Conservation (phyloP, 2,888 invertebrate species). For the Andrena fulva region DNA sequence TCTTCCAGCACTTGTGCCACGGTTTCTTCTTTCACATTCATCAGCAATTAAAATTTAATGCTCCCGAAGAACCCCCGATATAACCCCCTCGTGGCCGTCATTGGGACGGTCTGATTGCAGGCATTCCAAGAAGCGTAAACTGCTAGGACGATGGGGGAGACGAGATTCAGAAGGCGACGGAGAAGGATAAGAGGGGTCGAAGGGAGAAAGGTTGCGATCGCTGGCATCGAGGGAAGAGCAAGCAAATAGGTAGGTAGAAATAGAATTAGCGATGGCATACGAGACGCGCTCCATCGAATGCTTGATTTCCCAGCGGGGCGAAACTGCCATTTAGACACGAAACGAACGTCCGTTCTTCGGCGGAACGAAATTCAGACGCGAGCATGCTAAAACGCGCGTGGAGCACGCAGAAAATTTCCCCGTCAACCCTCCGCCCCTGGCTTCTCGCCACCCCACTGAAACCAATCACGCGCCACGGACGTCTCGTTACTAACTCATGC, state of each 20-base stretch:
- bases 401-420: slow-evolving; percentile 30
- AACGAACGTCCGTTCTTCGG: slow-evolving; percentile 39
- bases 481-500: slow-evolving; percentile 45
- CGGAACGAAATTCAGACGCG: slow-evolving; percentile 24
- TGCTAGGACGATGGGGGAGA: not conserved
- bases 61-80: not conserved
- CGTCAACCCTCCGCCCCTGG: not conserved
- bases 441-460: not conserved
- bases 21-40: slow-evolving; percentile 4
- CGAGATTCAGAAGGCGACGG: slow-evolving; percentile 7
- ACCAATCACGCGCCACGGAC: slow-evolving; percentile 29
- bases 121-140: slow-evolving; percentile 1
- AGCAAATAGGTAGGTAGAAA: slow-evolving; percentile 77
- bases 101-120: slow-evolving; percentile 19
- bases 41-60: slow-evolving; percentile 23
- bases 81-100: slow-evolving; percentile 1
- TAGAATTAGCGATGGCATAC: slow-evolving; percentile 77
- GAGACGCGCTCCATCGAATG: slow-evolving; percentile 77
- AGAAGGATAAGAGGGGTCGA: slow-evolving; percentile 12
- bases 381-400: slow-evolving; percentile 29
- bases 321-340: slow-evolving; percentile 76
- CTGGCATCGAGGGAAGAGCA: slow-evolving; percentile 18
- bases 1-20: not conserved
- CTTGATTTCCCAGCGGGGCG: slow-evolving; percentile 79
- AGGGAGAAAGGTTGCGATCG: slow-evolving; percentile 33